phyloP scores from a whole-genome alignment of 1,140 invertebrate species.

The Oedothorax gibbosus region DNA sequence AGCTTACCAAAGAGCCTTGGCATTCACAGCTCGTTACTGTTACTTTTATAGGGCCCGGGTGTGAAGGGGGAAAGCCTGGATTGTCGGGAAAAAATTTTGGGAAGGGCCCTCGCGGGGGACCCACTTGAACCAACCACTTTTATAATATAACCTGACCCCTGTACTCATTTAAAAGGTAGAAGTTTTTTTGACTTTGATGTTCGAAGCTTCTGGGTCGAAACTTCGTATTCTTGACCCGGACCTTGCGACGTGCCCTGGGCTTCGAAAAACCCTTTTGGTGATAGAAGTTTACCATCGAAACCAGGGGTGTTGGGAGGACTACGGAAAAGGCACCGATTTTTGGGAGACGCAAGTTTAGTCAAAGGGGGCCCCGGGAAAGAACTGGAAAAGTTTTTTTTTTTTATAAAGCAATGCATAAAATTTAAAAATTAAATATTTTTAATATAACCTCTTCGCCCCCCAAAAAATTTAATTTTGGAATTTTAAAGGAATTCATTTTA shows the following conservation, averaged over 20 bases:
- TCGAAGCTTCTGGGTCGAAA: constrained; percentile 80
- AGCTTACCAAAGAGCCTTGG: constrained; percentile 91
- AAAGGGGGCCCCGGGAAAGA: constrained; percentile 89
- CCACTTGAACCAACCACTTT: constrained; percentile 94
- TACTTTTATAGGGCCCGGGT: constrained; percentile 93
- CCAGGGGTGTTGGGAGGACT: constrained; percentile 92
- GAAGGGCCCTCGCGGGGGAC: constrained; percentile 90
- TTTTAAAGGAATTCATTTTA: not conserved
- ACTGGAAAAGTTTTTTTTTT: constrained; percentile 75
- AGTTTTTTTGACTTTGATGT: constrained; percentile 82
- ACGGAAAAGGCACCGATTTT: constrained; percentile 96
- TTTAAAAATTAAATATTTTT: not conserved
- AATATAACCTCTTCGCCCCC: not conserved
- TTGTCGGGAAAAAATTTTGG: constrained; percentile 95
- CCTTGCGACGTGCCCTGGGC: constrained; percentile 70
- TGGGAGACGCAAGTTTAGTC: constrained; percentile 88
- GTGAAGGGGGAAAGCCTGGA: constrained; percentile 92
- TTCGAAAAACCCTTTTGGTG: constrained; percentile 93
- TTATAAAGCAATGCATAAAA: too few species aligned
- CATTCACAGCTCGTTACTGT: constrained; percentile 93
- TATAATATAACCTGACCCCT: constrained; percentile 86
- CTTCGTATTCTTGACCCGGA: constrained; percentile 86
- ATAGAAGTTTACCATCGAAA: constrained; percentile 99
- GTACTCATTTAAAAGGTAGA: constrained; percentile 91
- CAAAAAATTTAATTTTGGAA: not conserved